Base-by-base conservation (phyloP, 2,888 invertebrate species). In the Dynastes maya region DNA sequence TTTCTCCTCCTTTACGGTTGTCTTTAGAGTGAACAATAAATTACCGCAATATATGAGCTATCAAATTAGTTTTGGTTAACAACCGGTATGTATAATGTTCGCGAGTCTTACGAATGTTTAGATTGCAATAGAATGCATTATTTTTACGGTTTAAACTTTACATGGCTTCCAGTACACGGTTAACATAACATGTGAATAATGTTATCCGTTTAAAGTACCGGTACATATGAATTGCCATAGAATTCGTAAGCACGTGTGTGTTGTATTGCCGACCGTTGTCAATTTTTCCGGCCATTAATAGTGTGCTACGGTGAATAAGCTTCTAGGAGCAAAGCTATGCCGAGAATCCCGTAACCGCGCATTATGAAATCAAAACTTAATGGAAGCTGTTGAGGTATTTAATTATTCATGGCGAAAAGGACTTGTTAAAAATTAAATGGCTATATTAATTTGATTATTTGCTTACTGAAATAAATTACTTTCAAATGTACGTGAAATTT, bases 131-230 rank as follows among this genome's bases (percentile, higher is more conserved):
- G 16, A n/a, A 37, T 71, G 71, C 53, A 16, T 37, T 29, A 32
- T 71, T 71, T 71, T 71, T 55, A 53, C 55, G 53, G 2, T 37
- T 55, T 71, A 32, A 53, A 70, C 55, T 27, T 71, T 55, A 71
- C 71, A 55, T 32, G 37, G 71, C 71, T 71, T 71, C 71, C 32
- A 55, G 16, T 55, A 71, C 37, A 65, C 65, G 65, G 9, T 65
- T 65, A 71, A 40, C 71, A 71, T 71, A 71, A 71, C 71, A 9
- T 71, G 71, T 71, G 32, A 55, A 71, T 71, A 71, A 71, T 71
- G 71, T 37, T 37, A 71, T 71, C 32, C 55, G 71, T 71, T 71
- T 71, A 53, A 55, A 55, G 71, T 71, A 71, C 71, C 71, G 71
- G 71, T 71, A 71, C 71, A 71, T 55, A 71, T 37, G 71, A 55